These are phyloP conservation scores for Cyclura pinguis DNA, from an alignment of 2,797 vertebrate species.

Conservation along the genomic window DNA sequence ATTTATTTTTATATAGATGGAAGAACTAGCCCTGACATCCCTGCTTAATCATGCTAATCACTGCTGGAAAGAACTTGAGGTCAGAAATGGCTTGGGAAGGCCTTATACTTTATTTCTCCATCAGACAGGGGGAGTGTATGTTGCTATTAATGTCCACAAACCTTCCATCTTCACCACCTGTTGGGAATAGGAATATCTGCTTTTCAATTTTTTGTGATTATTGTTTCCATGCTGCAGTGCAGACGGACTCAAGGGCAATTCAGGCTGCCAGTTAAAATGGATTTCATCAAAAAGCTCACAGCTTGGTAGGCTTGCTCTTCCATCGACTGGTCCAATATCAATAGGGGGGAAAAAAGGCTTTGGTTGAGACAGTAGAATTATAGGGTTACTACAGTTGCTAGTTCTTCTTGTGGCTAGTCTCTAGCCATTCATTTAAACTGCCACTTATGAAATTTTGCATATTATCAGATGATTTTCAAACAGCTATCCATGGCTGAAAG, in stretches of 20 bases:
- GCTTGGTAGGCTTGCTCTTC: background rate
- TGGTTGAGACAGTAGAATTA: background rate
- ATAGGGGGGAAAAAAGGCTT: background rate
- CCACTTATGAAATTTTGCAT: too few species aligned
- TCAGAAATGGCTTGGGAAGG: slow-evolving; percentile 22
- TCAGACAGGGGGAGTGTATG: background rate
- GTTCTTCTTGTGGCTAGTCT: background rate
- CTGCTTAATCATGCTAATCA: slow-evolving; percentile 41
- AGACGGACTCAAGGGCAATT: background rate
- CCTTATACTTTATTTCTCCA: background rate
- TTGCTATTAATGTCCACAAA: slow-evolving; percentile 1
- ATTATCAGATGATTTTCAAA: too few species aligned
- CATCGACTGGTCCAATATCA: background rate
- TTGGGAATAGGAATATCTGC: background rate
- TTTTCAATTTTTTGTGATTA: background rate
- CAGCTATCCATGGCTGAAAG: background rate
- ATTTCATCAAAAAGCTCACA: background rate
- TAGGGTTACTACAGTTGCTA: background rate
- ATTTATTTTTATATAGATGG: slow-evolving; percentile 47
- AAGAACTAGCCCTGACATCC: slow-evolving; percentile 9
- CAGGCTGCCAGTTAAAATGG: background rate
- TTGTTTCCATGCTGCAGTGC: background rate
- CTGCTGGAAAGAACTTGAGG: slow-evolving; percentile 6
- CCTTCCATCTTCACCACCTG: background rate
- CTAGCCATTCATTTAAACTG: background rate